These are phyloP conservation scores for Branchellion lobata DNA, from an alignment of 2,888 invertebrate species.

Conservation along the genomic window DNA sequence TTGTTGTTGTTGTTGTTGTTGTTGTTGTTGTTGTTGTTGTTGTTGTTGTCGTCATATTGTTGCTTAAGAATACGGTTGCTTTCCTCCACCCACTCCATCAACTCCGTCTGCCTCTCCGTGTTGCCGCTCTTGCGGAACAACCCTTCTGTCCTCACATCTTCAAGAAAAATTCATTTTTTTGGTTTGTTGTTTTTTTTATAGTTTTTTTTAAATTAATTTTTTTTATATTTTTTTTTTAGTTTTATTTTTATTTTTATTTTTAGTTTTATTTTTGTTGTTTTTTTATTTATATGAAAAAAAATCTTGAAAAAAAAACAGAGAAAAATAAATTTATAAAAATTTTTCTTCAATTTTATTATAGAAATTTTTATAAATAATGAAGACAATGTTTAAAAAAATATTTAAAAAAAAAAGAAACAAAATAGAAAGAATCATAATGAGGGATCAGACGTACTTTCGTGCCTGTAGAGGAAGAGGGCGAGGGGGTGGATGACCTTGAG, in stretches of 20 bases:
- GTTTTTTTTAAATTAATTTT: neutral
- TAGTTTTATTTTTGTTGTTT: too few relatives aligned
- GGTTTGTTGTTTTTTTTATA: neutral
- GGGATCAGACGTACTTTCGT: conserved; percentile 1
- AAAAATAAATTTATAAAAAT: too few relatives aligned
- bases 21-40: neutral
- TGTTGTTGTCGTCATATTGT: neutral
- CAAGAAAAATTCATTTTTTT: neutral
- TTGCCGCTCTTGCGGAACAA: conserved; percentile 41
- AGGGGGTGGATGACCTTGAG: neutral
- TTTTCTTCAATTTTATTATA: too few relatives aligned
- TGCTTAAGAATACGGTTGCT: neutral
- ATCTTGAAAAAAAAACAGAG: too few relatives aligned
- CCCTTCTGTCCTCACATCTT: conserved; percentile 37
- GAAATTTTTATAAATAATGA: too few relatives aligned
- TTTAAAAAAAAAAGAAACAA: too few relatives aligned
- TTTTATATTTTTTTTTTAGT: neutral
- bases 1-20: neutral
- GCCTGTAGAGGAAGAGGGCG: neutral
- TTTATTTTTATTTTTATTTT: too few relatives aligned
- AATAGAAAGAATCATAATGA: too few relatives aligned
- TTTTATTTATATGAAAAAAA: too few relatives aligned
- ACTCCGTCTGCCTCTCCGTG: conserved; percentile 37
- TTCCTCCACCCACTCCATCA: conserved; percentile 28
- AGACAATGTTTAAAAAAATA: too few relatives aligned